Evolutionary conservation across 2,113 vertebrate genomes (phyloP).

Genomic region (Tonatia bakeri): DNA sequence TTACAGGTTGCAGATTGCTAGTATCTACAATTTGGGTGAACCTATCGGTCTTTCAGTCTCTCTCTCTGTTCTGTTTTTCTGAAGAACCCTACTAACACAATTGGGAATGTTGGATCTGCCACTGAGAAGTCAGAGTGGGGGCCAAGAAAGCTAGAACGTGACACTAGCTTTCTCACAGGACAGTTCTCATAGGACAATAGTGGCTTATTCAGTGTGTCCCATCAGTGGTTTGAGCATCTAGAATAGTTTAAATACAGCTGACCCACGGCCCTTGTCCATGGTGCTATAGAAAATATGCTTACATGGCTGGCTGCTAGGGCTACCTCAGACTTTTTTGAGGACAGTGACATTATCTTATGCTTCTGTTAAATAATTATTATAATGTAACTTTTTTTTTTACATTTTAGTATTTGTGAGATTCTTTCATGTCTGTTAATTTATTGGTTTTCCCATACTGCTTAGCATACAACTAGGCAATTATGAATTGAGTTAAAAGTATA

Average conservation of each 20-base stretch:
- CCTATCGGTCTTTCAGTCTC: background rate
- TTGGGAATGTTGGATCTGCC: background rate
- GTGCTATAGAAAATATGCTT: background rate
- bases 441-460: background rate
- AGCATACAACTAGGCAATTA: conserved; percentile 17
- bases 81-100: background rate
- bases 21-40: background rate
- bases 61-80: background rate
- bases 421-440: conserved; percentile 30
- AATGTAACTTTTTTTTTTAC: background rate
- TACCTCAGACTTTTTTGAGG: background rate
- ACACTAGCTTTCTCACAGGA: too few species aligned
- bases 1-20: background rate
- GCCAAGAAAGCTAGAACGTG: background rate
- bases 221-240: background rate
- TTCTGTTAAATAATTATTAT: background rate
- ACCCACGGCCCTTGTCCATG: background rate
- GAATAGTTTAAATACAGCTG: background rate
- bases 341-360: background rate
- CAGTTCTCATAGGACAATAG: background rate
- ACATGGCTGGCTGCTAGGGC: background rate
- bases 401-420: background rate
- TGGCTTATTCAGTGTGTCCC: background rate
- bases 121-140: too few species aligned
- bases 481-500: conserved; percentile 16